phyloP scores from a whole-genome alignment of 2,113 vertebrate genomes.

The Arvicanthis niloticus region DNA sequence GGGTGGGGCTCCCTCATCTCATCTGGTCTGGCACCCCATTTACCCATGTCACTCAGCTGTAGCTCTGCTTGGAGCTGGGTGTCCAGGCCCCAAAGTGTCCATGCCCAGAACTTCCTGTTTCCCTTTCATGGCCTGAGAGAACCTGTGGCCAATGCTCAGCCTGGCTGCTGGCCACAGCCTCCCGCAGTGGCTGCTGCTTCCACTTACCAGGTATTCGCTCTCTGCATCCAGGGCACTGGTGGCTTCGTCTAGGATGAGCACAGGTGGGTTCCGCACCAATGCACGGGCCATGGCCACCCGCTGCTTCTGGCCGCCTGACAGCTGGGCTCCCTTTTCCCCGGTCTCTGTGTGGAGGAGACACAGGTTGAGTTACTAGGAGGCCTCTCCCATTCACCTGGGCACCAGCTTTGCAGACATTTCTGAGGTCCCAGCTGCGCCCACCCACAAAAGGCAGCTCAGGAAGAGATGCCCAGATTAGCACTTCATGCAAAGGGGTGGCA shows the following conservation, averaged over 20 bases:
- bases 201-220: constrained; percentile 94
- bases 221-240: constrained; percentile 97
- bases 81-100: not conserved
- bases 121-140: fast-evolving
- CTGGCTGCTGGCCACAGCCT: not conserved
- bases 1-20: fast-evolving
- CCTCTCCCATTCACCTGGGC: not conserved
- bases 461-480: not conserved
- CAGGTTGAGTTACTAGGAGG: not conserved
- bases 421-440: fast-evolving
- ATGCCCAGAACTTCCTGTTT: not conserved
- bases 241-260: constrained; percentile 97
- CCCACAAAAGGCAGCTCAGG: fast-evolving
- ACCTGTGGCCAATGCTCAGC: not conserved
- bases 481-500: too few species aligned
- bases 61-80: not conserved
- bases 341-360: constrained; percentile 87
- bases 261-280: constrained; percentile 91
- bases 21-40: not conserved
- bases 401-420: not conserved
- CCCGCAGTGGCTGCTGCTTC: fast-evolving
- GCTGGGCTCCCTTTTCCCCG: constrained; percentile 96
- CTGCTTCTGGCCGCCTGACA: constrained; percentile 98
- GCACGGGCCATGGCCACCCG: constrained; percentile 97
- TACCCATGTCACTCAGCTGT: too few species aligned